phyloP scores from a whole-genome alignment of 1,140 invertebrate genomes.

The Condylostylus longicornis region DNA sequence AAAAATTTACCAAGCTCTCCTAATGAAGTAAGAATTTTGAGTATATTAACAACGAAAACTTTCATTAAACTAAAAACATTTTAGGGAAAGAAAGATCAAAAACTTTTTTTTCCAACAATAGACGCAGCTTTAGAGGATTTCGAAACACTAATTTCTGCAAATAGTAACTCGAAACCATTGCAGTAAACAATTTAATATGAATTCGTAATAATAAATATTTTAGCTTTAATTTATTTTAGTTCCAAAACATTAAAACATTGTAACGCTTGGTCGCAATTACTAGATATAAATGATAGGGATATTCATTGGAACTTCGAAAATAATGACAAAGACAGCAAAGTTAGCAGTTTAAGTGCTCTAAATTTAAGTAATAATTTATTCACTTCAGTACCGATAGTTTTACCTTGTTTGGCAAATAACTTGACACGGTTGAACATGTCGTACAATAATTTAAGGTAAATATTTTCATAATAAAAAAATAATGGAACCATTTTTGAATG shows the following conservation, averaged over 20 bases:
- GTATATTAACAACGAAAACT: too few species aligned
- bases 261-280: constrained; percentile 53
- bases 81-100: too few species aligned
- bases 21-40: constrained; percentile 32
- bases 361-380: constrained; percentile 89
- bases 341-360: constrained; percentile 51
- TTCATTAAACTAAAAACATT: too few species aligned
- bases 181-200: too few species aligned
- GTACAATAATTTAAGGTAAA: constrained; percentile 56
- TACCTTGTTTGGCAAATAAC: constrained; percentile 76
- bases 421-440: constrained; percentile 79
- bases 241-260: constrained; percentile 41
- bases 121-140: too few species aligned
- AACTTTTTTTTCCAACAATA: too few species aligned
- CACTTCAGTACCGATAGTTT: constrained; percentile 63
- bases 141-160: too few species aligned
- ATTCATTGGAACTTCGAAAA: constrained; percentile 31
- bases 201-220: too few species aligned
- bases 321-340: constrained; percentile 31
- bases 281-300: constrained; percentile 55
- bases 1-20: constrained; percentile 53
- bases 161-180: too few species aligned
- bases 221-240: too few species aligned
- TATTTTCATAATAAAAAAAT: not conserved
- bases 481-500: not conserved